Base-by-base conservation (phyloP, 1,140 invertebrate species). In the Vanessa tameamea region DNA sequence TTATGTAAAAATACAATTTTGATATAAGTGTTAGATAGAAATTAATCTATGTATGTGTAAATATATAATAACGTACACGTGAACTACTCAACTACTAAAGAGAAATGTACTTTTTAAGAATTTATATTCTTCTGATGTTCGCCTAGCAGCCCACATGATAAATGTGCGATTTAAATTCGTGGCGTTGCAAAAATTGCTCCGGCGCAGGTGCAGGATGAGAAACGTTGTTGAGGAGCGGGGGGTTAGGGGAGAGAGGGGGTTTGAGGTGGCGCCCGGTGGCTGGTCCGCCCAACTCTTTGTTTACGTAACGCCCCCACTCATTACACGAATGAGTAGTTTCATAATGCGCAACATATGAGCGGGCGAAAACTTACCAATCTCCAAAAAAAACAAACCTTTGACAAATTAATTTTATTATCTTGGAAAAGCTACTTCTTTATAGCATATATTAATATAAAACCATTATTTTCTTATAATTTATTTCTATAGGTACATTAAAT, bases 241-340 rank as follows among this genome's bases (percentile, higher is more conserved):
- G 74, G 82, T 13, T 43, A 63, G 61, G 63, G 53, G 53, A 57
- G 20, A 23, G 47, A 75, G 78, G 79, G 80, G 81, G 79, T 73
- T 73, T 79, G 72, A 80, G 86, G 89, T 82, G 82, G 87, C 77
- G 80, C 81, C 79, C 84, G 72, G 87, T 90, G 83, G 86, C 88
- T 82, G 86, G 80, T 84, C 86, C 89, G 87, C 89, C 89, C 88
- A 88, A 85, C 81, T 87, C 89, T 89, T 90, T 90, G 88, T 90
- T 90, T 87, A 90, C 84, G 89, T 85, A 86, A 88, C 89, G 88
- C 88, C 89, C 87, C 88, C 85, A 72, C 79, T 88, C 86, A 90
- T 90, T 90, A 89, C 75, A 78, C 69, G 69, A 71, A 71, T 73
- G 70, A 64, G 78, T 80, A 64, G 74, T 83, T 83, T 82, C 79